Evolutionary conservation across 2,797 vertebrate species (phyloP), one percentile per base, ranked within the genome.

Genomic region (Rhodeus uyekii): DNA sequence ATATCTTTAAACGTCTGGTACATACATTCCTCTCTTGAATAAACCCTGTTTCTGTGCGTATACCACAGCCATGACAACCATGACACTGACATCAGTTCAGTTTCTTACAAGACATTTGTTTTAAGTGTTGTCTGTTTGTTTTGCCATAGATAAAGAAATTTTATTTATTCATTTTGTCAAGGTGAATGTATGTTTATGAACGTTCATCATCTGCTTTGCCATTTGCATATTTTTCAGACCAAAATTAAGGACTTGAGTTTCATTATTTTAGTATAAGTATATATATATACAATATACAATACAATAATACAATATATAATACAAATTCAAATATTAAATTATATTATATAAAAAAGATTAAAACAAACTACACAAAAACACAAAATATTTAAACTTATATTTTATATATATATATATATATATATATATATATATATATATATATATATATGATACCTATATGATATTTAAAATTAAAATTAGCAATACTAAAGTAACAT

Each of bases 11-110:
- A 39, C 36, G 13, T 50, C 32, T 78, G 44, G 61, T 53, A 29
- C 13, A 67, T 50, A 67, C 76, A 78, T 78, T 78, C 76, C 76
- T 50, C 76, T 67, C 44, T 67, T 78, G 38, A 50, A 78, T 65
- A 78, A 67, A 1, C 13, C 44, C 42, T 38, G n/a, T 67, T 36
- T n/a, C 14, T 65, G 16, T 78, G 39, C 48, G 22, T 71, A 32
- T 24, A 34, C 53, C 12, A 19, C 19, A 34, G 1, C 18, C 18
- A 1, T 14, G 19, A 34, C 53, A 1, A 73, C 32, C 46, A 8
- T 36, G 12, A 50, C 39, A 69, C 6, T 7, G 29, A 34, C n/a
- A n/a, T 72, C 18, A 34, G 27, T 14, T 72, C 29, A 5, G 6
- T 61, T 61, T 50, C 18, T 46, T 46, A 16, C 69, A 22, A n/a